Base-by-base conservation (phyloP, 2,797 vertebrate species). In the Luscinia megarhynchos region DNA sequence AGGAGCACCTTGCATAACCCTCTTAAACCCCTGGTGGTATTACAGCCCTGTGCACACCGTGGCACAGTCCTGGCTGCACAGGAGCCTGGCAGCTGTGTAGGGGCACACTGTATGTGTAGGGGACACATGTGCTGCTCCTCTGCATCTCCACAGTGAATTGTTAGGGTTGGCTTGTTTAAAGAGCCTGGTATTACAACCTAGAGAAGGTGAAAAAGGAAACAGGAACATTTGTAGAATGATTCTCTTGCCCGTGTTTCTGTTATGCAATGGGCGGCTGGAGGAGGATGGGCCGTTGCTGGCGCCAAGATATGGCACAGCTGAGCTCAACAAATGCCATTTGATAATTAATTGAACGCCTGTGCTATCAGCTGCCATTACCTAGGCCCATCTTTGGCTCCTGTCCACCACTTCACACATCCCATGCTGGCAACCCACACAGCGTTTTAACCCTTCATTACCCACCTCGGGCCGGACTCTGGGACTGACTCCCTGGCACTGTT, bases 331-430 rank as follows among this genome's bases (percentile, higher is more conserved):
- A 95, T 96, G 96, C 95, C 83, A 72, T 82, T 91, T 81, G 90
- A 93, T 93, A 95, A 96, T 95, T 96, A 96, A 95, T 87, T 93
- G 96, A 89, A 84, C 55, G 90, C 90, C 94, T 93, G 94, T 88
- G 94, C 90, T 81, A 94, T 95, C 96, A 93, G 88, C 95, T 96
- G 94, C 95, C 93, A 95, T 93, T 96, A 96, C 95, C 95, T 96
- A 94, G 94, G 90, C 93, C 67, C 92, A 93, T 95, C 91, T 50
- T 87, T 96, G 95, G 96, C 95, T 3, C 67, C 7, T 8, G 40
- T 78, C 90, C 95, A 90, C 74, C 90, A 64, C 84, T 96, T 96
- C 94, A 95, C 95, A 96, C 94, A 79, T 94, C 95, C 79, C 95
- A 88, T 90, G 64, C 92, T 90, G 93, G 90, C 93, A 96, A 91